Evolutionary conservation across 2,797 vertebrate species (phyloP).

Genomic region (Artibeus jamaicensis): DNA sequence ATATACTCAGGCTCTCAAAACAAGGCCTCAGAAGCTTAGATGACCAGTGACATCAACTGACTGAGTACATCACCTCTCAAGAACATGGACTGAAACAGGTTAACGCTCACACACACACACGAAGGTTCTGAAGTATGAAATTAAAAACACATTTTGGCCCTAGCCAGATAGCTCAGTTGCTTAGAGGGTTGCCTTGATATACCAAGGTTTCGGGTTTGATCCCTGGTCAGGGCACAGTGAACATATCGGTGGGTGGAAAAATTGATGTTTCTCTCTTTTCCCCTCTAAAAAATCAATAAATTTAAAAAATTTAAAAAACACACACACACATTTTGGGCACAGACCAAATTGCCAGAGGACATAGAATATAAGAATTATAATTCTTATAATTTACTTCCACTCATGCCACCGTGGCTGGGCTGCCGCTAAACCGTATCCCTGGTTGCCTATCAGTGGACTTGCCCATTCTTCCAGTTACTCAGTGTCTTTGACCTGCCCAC

Average conservation of each 20-base stretch:
- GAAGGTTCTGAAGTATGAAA: neutral
- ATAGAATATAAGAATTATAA: neutral
- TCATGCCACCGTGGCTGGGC: fast-evolving
- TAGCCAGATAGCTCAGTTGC: neutral
- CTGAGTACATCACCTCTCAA: neutral
- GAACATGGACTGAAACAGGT: neutral
- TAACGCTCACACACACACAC: conserved; percentile 3
- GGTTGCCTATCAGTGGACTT: neutral
- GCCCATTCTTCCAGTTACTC: neutral
- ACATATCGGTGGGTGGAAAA: neutral
- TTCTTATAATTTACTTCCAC: neutral
- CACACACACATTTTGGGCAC: neutral
- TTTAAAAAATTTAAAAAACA: neutral
- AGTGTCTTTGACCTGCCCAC: neutral
- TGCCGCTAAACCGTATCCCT: neutral
- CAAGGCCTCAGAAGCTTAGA: neutral
- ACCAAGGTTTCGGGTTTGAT: neutral
- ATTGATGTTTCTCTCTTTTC: neutral
- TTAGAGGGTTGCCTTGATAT: neutral
- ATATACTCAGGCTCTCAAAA: neutral
- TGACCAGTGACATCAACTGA: neutral
- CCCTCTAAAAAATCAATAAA: neutral
- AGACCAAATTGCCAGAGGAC: neutral
- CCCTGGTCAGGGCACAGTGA: neutral
- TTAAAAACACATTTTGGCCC: neutral